Percentiles rank a stretch among this genome's conserved stretches.
phyloP scores from a whole-genome alignment of 2,113 vertebrate genomes.

The Origma solitaria region DNA sequence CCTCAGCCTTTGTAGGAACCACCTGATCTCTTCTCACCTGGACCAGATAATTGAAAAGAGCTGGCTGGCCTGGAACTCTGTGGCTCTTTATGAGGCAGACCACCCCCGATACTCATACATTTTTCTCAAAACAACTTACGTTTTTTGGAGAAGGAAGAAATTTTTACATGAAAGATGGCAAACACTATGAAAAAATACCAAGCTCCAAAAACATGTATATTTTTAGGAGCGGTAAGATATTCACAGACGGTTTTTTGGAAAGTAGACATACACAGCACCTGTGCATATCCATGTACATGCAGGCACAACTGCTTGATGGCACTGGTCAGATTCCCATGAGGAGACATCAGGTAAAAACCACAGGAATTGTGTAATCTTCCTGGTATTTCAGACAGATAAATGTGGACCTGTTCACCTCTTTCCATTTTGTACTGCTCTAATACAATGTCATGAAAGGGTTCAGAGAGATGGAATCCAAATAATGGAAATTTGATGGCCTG shows the following conservation, averaged over 20 bases:
- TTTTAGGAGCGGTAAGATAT: not conserved
- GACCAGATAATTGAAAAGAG: slow-evolving; percentile 1
- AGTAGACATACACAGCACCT: not conserved
- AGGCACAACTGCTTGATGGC: not conserved
- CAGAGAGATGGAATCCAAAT: not conserved
- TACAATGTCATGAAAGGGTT: not conserved
- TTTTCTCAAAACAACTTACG: not conserved
- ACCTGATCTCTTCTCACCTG: slow-evolving; percentile 31
- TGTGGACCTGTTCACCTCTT: not conserved
- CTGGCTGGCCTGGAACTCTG: not conserved
- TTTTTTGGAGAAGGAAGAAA: not conserved
- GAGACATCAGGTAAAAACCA: not conserved
- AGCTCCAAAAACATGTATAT: not conserved
- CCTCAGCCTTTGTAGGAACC: not conserved
- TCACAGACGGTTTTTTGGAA: not conserved
- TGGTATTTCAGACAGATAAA: not conserved
- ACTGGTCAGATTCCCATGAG: not conserved
- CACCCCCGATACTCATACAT: not conserved
- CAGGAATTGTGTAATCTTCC: not conserved
- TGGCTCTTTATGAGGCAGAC: slow-evolving; percentile 1
- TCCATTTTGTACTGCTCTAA: not conserved
- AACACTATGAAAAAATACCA: not conserved
- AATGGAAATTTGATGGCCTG: not conserved
- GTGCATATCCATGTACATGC: not conserved
- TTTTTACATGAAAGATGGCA: not conserved